Base-by-base conservation (phyloP, 2,888 invertebrate species). In the Polia nebulosa region DNA sequence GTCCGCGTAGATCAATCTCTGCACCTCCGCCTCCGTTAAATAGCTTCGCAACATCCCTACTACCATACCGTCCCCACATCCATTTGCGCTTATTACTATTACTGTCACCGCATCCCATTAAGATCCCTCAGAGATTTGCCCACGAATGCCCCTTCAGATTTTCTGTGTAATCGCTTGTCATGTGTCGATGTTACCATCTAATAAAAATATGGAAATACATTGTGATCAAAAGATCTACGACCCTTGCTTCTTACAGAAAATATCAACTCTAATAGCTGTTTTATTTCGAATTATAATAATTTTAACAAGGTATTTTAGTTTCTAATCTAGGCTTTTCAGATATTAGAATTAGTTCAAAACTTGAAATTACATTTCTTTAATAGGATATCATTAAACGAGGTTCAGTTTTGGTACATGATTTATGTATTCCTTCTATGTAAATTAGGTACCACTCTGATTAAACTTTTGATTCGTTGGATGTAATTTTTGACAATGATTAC, bases 41-140 rank as follows among this genome's bases (percentile, higher is more conserved):
- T 29, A 3, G 13, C 20, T n/a, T n/a, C 11, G 51, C 29, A n/a
- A 51, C 29, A 51, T 11, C 52, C 52, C 32, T 52, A 7, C 52
- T n/a, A 7, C 53, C 9, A 56, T 45, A 5, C 17, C n/a, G 44
- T 55, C 78, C 84, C 85, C 81, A 86, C 86, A 87, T 88, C 87
- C 88, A 90, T 91, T 90, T 89, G 82, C 83, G 87, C 79, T 89
- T 90, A 89, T 88, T 88, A 86, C 89, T 87, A 87, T 89, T 87
- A 88, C 87, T 87, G 90, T 89, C 90, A 88, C 89, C 86, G 81
- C 83, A 88, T 86, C 85, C 85, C 87, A 87, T 89, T 90, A 87
- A 84, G 78, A 86, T 84, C 81, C 87, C 87, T 85, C 78, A 82
- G 85, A 85, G 86, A 87, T 86, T 84, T 75, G 58, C 82, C 72